Evolutionary conservation across 1,140 invertebrate genomes (phyloP).

Genomic region (Dufourea novaeangliae): DNA sequence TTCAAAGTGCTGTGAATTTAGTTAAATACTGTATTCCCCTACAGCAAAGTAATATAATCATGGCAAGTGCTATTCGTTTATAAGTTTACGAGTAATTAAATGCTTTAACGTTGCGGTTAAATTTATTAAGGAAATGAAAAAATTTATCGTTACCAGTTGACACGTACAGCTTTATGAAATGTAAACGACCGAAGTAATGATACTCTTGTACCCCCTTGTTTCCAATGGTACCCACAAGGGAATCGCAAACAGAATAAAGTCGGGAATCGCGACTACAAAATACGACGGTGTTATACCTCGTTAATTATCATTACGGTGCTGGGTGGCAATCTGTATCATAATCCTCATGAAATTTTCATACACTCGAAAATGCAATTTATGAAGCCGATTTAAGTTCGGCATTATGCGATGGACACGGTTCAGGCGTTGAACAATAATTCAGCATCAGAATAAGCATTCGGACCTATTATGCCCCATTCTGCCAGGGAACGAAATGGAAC

Average conservation of each 20-base stretch:
- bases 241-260: constrained; percentile 12
- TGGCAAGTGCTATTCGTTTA: not conserved
- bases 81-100: constrained; percentile 59
- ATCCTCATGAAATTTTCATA: constrained; percentile 5
- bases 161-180: not conserved
- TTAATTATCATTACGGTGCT: constrained; percentile 37
- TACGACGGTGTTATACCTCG: not conserved
- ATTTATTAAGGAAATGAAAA: constrained; percentile 50
- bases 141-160: constrained; percentile 32
- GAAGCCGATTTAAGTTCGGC: not conserved
- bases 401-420: not conserved
- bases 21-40: not conserved
- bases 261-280: not conserved
- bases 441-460: constrained; percentile 3
- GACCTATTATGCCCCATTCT: not conserved
- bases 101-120: constrained; percentile 23
- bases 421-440: not conserved
- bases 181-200: not conserved
- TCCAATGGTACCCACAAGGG: not conserved
- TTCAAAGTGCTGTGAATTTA: no score
- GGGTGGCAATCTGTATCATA: not conserved
- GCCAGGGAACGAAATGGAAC: not conserved
- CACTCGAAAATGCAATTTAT: not conserved
- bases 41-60: not conserved
- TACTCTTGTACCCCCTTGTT: not conserved